Base-by-base conservation (phyloP, 2,888 invertebrate genomes). In the Villa cingulata region DNA sequence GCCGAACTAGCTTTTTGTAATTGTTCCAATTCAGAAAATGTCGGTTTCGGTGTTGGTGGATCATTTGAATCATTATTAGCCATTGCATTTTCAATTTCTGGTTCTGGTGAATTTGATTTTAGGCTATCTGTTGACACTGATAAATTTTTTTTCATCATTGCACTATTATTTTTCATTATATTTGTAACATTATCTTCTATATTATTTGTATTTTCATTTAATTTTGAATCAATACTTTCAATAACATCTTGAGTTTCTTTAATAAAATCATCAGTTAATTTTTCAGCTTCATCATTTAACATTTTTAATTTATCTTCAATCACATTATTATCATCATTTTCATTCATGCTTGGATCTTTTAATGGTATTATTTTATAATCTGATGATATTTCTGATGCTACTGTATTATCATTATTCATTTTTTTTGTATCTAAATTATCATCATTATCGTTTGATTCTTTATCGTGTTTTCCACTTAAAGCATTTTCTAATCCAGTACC, bases 21-120 rank as follows among this genome's bases (percentile, higher is more conserved):
- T 32, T 32, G 29, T n/a, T 59, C 62, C 49, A 68, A 55, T 50
- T 67, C 66, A 10, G 62, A 56, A 42, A 62, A 53, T 18, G 64
- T 64, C 9, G 68, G 66, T 39, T 62, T 62, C 4, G 67, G 66
- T 41, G 67, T 63, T 4, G 66, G 63, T 34, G 66, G 62, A 51
- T 59, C 60, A 40, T 32, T 45, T 34, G 43, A 34, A 48, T 59
- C 58, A 40, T 61, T 52, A 48, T 65, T 66, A 41, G 66, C 63
- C 50, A 65, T 51, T 2, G 62, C 63, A 27, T 60, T 52, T 45
- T 67, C 68, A 16, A 68, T 68, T 57, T 69, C 68, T 41, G 69
- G 65, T 51, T 68, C 68, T 14, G 66, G 63, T 18, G 66, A 65
- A 4, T 63, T 60, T 4, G 66, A 66, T 58, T 62, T 62, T 47